These are phyloP conservation scores for Ameiurus melas DNA, from an alignment of 2,113 vertebrate species.

Conservation along the genomic window DNA sequence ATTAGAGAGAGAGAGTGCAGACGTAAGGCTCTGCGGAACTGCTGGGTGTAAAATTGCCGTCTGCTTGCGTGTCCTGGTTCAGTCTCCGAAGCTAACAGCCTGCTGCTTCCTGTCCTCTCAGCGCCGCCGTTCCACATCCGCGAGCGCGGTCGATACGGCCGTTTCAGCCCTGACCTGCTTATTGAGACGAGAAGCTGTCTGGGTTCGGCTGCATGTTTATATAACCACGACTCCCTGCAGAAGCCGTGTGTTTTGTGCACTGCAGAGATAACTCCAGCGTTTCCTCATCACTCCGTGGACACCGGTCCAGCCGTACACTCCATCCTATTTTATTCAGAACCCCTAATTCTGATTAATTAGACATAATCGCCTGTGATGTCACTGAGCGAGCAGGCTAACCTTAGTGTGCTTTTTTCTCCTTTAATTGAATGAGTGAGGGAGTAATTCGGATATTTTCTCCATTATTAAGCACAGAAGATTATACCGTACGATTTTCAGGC, in stretches of 20 bases:
- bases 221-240: not conserved
- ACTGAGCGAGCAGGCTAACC: no score
- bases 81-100: not conserved
- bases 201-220: constrained; percentile 2
- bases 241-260: not conserved
- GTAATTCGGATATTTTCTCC: no score
- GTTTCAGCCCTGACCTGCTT: not conserved
- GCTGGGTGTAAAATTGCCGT: not conserved
- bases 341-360: not conserved
- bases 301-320: not conserved
- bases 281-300: not conserved
- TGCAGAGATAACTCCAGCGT: not conserved
- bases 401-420: no score
- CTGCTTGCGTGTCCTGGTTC: not conserved
- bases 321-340: not conserved
- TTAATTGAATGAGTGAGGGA: no score
- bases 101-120: not conserved
- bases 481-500: no score
- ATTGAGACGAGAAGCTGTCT: not conserved
- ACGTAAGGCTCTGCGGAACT: not conserved
- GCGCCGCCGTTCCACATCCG: not conserved
- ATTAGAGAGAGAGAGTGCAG: not conserved
- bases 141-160: not conserved
- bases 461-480: no score
- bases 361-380: not conserved